These are phyloP conservation scores for Pyrgilauda ruficollis DNA, from an alignment of 2,113 vertebrate genomes.

Conservation along the genomic window DNA sequence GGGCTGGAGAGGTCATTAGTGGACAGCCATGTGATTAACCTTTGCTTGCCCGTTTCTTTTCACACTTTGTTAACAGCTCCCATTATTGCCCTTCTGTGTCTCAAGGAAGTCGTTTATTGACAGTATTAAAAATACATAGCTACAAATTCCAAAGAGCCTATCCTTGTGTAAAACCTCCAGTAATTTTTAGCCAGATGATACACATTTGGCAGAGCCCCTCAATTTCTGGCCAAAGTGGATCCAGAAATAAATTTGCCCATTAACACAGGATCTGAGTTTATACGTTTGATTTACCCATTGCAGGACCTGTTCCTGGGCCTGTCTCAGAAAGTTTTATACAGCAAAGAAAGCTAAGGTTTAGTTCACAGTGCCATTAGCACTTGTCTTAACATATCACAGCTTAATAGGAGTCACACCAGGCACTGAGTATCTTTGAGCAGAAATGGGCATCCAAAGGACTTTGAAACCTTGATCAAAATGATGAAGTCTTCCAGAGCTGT, in stretches of 20 bases:
- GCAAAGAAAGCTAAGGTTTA: not conserved
- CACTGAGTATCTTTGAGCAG: not conserved
- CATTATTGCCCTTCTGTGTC: slow-evolving; percentile 79
- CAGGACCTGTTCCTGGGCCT: not conserved
- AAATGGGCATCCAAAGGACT: not conserved
- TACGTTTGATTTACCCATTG: not conserved
- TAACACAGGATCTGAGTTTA: not conserved
- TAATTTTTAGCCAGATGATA: slow-evolving; percentile 29
- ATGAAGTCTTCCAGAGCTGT: not conserved
- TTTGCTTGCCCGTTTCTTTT: slow-evolving; percentile 83
- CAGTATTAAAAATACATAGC: slow-evolving; percentile 81
- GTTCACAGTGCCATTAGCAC: not conserved
- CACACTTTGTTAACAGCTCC: slow-evolving; percentile 83
- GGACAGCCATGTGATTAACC: slow-evolving; percentile 86
- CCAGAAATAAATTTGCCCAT: not conserved
- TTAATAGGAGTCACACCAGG: not conserved
- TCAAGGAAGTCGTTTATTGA: slow-evolving; percentile 82
- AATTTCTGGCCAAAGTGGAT: slow-evolving; percentile 24
- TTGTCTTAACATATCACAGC: not conserved
- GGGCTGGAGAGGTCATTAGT: slow-evolving; percentile 84
- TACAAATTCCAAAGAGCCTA: slow-evolving; percentile 69
- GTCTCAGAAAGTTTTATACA: not conserved
- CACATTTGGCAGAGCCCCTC: not conserved
- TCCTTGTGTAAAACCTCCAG: slow-evolving; percentile 31
- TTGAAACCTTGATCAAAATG: not conserved